Evolutionary conservation across 2,797 vertebrate species (phyloP), one percentile per base, ranked within the genome.

Genomic region (Melanotaenia parkinsoni): DNA sequence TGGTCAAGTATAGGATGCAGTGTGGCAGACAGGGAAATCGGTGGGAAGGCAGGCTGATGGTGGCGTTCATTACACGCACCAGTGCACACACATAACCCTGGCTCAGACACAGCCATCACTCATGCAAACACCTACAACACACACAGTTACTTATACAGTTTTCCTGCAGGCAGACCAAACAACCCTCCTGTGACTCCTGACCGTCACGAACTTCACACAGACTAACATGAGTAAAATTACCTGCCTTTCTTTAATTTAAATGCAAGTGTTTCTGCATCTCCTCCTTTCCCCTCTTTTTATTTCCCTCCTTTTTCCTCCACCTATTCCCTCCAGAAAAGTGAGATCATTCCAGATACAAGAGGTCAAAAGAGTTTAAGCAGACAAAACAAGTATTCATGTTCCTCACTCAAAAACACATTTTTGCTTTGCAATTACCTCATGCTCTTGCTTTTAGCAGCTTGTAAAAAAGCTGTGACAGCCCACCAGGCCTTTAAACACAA

Each of bases 31-130:
- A 74, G 74, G 73, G 54, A 70, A 66, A 63, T 47, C 4, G 64
- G 35, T 9, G 64, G 32, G 33, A 60, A 61, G 67, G 40, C 0
- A 22, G 72, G 54, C 67, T 75, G 84, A 77, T 40, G 70, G 82
- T 84, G 83, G 67, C 87, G 86, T 94, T 94, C 92, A 95, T 94
- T 94, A 94, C 93, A 94, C 81, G 91, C 92, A 87, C 83, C 80
- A 38, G 65, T 92, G 92, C 85, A 74, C 90, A 83, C 91, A 88
- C 85, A 90, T 84, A 92, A 88, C 90, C 73, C 63, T 22, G 43
- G 59, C 70, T 73, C 70, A 86, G 79, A 89, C 86, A 81, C 89
- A 83, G 70, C 80, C 87, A 90, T 87, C 86, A 88, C 80, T 88
- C 90, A 89, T 64, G 35, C 58, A 63, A 72, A 59, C 68, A 58